Base-by-base conservation (phyloP, 1,140 invertebrate species). In the Marisa cornuarietis region DNA sequence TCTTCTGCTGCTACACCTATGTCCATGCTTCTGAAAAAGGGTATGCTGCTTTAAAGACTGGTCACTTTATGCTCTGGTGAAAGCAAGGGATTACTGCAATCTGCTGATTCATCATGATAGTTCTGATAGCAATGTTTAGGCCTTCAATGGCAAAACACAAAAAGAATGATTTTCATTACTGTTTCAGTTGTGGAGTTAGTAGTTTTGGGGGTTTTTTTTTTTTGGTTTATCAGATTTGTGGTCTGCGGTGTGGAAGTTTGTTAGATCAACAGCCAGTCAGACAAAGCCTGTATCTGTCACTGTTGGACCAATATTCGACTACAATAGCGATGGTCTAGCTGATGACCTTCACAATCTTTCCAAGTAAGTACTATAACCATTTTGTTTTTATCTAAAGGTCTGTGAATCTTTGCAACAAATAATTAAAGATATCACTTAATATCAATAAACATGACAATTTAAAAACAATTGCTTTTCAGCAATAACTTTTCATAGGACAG, bases 261-360 rank as follows among this genome's bases (percentile, higher is more conserved):
- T 87, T 0, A 78, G 72, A n/a, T 80, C 63, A 58, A 83, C 82
- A 78, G 73, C 78, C 52, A 76, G 16, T 16, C 80, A 82, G 31
- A 79, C 71, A n/a, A 62, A 69, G 1, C 66, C 71, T 31, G 69
- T 87, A 13, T 79, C 78, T 68, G 82, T 87, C 16, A 83, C 82
- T 22, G 51, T 83, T 14, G 87, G 87, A 18, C 83, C 87, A 0
- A 78, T 84, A 6, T 88, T 83, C 82, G 87, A 88, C 69, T 74
- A 83, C 71, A 81, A 88, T 14, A 52, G 49, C 71, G 84, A 87
- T 79, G 86, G 87, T 52, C 51, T 84, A 61, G 75, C 24, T 24
- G 87, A 88, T 58, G 66, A 77, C 11, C 3, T 78, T 11, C 63
- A 13, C 18, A 81, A 81, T 65, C 58, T 80, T 22, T 82, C 77